A percentile compares a stretch with the other conserved stretches of the same genome.
Evolutionary conservation across 2,113 vertebrate genomes (phyloP).

Genomic region (Siphamia tubifer): DNA sequence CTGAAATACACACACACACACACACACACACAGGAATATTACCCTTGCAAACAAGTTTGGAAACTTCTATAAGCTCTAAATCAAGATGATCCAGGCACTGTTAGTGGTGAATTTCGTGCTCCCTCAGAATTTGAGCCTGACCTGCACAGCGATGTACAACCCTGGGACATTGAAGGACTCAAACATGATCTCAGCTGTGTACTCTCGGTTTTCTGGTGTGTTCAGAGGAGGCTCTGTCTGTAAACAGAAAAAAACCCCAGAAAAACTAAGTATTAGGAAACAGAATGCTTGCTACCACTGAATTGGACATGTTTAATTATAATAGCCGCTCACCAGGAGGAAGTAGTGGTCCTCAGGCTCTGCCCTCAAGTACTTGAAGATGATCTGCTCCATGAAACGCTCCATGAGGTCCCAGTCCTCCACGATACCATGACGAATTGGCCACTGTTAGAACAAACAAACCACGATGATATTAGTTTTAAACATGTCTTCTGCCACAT

Average conservation of each 20-base stretch:
- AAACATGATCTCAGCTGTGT: conserved; percentile 99
- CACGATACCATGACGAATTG: conserved; percentile 97
- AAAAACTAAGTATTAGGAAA: not conserved
- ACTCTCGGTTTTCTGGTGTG: conserved; percentile 98
- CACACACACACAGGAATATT: not conserved
- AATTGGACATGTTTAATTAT: not conserved
- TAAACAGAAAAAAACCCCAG: conserved; percentile 10
- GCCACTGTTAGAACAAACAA: conserved; percentile 83
- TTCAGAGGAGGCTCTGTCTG: conserved; percentile 98
- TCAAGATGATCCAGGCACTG: not conserved
- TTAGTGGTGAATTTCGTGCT: not conserved
- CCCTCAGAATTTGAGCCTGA: conserved; percentile 43
- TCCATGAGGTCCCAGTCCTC: conserved; percentile 99
- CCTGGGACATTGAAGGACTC: conserved; percentile 99
- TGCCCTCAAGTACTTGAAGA: conserved; percentile 97
- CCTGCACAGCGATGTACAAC: conserved; percentile 98
- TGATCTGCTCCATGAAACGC: conserved; percentile 99
- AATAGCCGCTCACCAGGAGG: conserved; percentile 86
- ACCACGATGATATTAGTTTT: not conserved
- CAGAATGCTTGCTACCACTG: not conserved
- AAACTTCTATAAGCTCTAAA: not conserved
- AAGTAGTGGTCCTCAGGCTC: conserved; percentile 99
- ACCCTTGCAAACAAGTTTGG: not conserved
- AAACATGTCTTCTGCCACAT: too few species aligned
- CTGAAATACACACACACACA: conserved; percentile 69